phyloP scores from a whole-genome alignment of 30 jellyfish, hydroid and myxozoan genomes.

The Hydractinia echinata region DNA sequence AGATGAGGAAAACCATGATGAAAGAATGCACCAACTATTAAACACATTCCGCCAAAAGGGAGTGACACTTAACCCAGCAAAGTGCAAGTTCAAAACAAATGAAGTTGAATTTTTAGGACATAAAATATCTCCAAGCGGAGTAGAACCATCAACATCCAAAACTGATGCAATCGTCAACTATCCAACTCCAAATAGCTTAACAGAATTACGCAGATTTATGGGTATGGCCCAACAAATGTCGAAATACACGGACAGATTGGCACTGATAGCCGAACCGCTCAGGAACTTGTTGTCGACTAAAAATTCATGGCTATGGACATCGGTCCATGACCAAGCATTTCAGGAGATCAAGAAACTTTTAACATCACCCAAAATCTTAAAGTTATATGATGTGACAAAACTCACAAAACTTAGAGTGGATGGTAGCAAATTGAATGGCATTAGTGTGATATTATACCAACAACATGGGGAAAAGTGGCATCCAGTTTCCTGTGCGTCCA shows the following conservation, averaged over 20 bases:
- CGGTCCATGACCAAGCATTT: background rate
- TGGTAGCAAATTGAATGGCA: too few species aligned
- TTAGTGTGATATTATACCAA: too few species aligned
- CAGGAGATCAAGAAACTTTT: background rate
- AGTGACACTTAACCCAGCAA: constrained; percentile 29
- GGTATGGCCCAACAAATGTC: background rate
- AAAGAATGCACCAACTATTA: constrained; percentile 6
- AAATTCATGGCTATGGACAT: background rate
- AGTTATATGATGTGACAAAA: too few species aligned
- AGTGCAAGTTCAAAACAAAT: constrained; percentile 32
- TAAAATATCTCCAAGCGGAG: background rate
- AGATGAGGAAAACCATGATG: constrained; percentile 22
- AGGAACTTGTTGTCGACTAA: background rate
- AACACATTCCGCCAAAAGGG: constrained; percentile 2
- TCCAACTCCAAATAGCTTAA: background rate
- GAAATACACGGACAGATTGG: background rate
- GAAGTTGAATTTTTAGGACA: constrained; percentile 30
- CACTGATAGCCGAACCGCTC: background rate
- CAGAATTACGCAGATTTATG: background rate
- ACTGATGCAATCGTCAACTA: background rate
- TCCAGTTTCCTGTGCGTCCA: too few species aligned
- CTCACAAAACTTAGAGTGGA: too few species aligned
- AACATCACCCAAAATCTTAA: constrained; percentile 11
- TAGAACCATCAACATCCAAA: background rate
- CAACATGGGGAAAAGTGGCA: too few species aligned